phyloP scores from a whole-genome alignment of 2,113 vertebrate genomes.

The Gadus chalcogrammus region DNA sequence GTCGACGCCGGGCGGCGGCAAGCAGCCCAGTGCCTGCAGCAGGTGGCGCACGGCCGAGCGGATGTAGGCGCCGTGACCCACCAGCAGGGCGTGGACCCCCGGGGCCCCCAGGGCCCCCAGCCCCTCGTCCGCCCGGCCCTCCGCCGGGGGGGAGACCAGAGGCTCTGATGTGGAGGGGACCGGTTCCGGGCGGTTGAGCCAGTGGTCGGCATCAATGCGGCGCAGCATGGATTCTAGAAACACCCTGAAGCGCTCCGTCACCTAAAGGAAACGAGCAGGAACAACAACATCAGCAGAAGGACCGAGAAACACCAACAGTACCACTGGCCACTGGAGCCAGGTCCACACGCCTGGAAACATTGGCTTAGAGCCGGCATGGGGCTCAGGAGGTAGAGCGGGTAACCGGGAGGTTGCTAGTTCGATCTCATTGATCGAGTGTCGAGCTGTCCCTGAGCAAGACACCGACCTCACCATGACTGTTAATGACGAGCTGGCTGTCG shows the following conservation, averaged over 20 bases:
- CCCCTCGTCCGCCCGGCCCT: constrained; percentile 49
- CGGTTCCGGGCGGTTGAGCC: constrained; percentile 28
- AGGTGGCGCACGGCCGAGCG: constrained; percentile 80
- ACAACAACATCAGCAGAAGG: constrained; percentile 11
- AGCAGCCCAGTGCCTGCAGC: constrained; percentile 80
- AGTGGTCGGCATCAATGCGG: constrained; percentile 60
- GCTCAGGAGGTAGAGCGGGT: neutral
- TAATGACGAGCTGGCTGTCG: no score
- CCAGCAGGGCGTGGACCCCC: constrained; percentile 77
- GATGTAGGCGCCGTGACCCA: constrained; percentile 90
- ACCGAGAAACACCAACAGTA: neutral
- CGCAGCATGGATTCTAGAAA: constrained; percentile 83
- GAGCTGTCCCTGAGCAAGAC: no score
- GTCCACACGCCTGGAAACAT: neutral
- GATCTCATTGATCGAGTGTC: constrained; percentile 12
- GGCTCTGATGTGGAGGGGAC: no score
- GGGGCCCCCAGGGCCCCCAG: constrained; percentile 24
- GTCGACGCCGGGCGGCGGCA: constrained; percentile 67
- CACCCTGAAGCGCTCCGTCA: constrained; percentile 77
- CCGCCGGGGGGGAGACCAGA: constrained; percentile 13
- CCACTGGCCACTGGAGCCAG: neutral
- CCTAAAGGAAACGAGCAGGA: constrained; percentile 61
- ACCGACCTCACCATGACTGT: no score
- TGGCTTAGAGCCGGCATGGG: neutral
- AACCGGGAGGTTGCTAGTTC: constrained; percentile 25